Evolutionary conservation across 2,888 invertebrate species (phyloP).

Genomic region (Dryococelus australis): DNA sequence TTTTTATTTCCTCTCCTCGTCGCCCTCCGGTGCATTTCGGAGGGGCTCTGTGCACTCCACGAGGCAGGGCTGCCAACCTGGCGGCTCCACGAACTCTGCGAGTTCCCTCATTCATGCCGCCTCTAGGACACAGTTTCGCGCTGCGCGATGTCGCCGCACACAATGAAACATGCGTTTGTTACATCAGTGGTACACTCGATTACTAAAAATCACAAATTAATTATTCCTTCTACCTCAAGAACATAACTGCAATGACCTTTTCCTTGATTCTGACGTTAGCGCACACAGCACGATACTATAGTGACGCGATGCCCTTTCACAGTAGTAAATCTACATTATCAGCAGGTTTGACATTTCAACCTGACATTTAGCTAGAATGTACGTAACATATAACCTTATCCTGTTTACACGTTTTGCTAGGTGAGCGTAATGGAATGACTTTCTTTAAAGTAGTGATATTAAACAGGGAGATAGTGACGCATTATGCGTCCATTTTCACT

Average conservation of each 20-base stretch:
- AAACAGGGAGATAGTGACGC: no score
- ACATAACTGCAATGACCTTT: neutral
- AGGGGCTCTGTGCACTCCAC: slow-evolving; percentile 21
- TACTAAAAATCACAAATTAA: no score
- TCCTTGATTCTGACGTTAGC: neutral
- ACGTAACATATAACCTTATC: neutral
- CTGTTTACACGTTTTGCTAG: neutral
- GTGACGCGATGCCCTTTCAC: neutral
- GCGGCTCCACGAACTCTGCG: slow-evolving; percentile 9
- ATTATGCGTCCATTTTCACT: no score
- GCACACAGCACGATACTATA: no score
- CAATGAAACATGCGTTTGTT: no score
- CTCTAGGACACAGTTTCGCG: neutral
- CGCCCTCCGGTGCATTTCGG: neutral
- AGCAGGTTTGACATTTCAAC: neutral
- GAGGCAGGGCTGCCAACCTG: slow-evolving; percentile 4
- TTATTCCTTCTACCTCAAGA: neutral
- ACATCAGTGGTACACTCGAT: no score
- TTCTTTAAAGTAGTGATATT: no score
- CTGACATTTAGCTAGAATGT: neutral
- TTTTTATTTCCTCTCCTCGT: slow-evolving; percentile 35
- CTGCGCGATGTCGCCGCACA: neutral
- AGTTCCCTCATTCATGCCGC: slow-evolving; percentile 12
- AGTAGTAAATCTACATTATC: neutral
- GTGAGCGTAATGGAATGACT: neutral